phyloP scores from a whole-genome alignment of 2,113 vertebrate genomes.

The Sphaerodactylus townsendi region DNA sequence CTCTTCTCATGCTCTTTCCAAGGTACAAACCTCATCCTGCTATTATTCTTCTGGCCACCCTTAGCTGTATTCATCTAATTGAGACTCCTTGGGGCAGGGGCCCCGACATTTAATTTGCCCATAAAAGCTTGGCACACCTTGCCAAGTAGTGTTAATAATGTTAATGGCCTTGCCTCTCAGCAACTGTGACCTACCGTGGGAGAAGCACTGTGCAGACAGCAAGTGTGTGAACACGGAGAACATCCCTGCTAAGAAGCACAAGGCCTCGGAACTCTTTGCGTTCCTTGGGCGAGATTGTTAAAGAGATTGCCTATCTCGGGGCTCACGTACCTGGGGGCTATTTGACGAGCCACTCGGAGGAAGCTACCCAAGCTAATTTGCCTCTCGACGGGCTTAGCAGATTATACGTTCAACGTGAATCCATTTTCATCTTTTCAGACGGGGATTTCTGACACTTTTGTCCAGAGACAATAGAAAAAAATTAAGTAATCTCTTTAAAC shows the following conservation, averaged over 20 bases:
- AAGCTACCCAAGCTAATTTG: conserved; percentile 43
- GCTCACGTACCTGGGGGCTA: background rate
- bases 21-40: conserved; percentile 63
- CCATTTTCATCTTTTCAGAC: conserved; percentile 14
- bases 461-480: conserved; percentile 31
- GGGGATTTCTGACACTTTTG: conserved; percentile 45
- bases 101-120: conserved; percentile 66
- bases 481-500: too few relatives aligned
- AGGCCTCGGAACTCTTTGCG: background rate
- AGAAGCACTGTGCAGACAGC: conserved; percentile 11
- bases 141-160: conserved; percentile 63
- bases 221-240: conserved; percentile 23
- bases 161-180: conserved; percentile 57
- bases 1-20: conserved; percentile 64
- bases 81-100: conserved; percentile 60
- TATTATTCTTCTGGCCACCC: conserved; percentile 62
- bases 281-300: conserved; percentile 36
- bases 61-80: conserved; percentile 51
- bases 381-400: conserved; percentile 44
- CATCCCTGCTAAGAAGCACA: conserved; percentile 5
- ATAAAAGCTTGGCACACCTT: conserved; percentile 63
- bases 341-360: fast-evolving
- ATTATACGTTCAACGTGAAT: conserved; percentile 38
- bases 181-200: conserved; percentile 51
- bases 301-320: conserved; percentile 15